Evolutionary conservation across 2,888 invertebrate genomes (phyloP), one percentile per base, ranked within the genome.

Genomic region (Polietes domitor): DNA sequence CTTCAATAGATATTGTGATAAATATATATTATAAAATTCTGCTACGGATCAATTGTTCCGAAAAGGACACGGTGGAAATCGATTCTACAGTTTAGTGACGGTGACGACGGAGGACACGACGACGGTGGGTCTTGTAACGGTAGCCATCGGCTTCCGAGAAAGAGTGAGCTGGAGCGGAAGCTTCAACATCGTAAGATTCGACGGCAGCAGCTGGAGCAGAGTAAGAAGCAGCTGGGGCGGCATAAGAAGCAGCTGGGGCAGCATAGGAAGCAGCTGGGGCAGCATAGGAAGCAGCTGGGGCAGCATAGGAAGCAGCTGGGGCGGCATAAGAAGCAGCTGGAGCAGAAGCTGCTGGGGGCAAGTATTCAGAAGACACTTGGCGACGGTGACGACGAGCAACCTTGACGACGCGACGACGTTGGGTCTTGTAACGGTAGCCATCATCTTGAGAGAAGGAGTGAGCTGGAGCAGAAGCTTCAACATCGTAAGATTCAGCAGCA

Each of bases 301-400:
- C 50, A 1, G 75, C 58, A n/a, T 63, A 47, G 53, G 70, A 58
- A 58, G 65, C 65, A 58, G 70, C 53, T 12, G 83, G 78, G 7
- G 63, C 80, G 63, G 63, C 87, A 41, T 87, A 87, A 17, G 87
- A 63, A 87, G 90, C 41, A 87, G 89, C 82, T 17, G 28, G 17
- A 1, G 77, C 47, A n/a, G 80, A 77, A 9, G 77, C 79, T 43
- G 80, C 84, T 50, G 76, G 32, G 41, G 68, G 26, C 88, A 90
- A 86, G 79, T 90, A 90, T 32, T 91, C 90, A 86, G 81, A 89
- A 83, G 88, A 88, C 10, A 65, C 65, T 9, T 65, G 37, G 65
- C 82, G 85, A 70, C 86, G 86, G 10, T 19, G 37, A 19, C 37
- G 32, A 37, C 37, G 17, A 50, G 79, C n/a, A 5, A 81, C 83